Conservation (phyloP, 1,140 invertebrate species). For the Bombus breviceps region DNA sequence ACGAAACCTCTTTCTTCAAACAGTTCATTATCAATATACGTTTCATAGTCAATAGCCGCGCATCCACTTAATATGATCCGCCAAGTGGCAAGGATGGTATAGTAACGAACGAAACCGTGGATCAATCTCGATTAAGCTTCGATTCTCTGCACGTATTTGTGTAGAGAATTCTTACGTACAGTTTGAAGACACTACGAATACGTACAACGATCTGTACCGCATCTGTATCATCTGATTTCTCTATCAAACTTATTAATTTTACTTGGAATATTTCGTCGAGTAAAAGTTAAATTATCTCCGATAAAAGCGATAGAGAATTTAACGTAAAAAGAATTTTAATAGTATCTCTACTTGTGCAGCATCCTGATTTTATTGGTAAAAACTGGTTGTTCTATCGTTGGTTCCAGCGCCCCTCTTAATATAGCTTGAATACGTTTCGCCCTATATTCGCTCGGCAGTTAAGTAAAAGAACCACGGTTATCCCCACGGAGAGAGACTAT, state of each 20-base stretch:
- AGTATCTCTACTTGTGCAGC: too few species aligned
- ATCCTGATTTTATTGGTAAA: not conserved
- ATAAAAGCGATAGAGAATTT: not conserved
- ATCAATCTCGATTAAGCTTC: constrained; percentile 52
- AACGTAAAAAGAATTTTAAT: not conserved
- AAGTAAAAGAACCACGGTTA: not conserved
- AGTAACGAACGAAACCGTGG: constrained; percentile 28
- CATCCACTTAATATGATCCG: not conserved
- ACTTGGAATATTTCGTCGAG: too few species aligned
- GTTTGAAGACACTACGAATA: too few species aligned
- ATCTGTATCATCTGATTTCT: too few species aligned
- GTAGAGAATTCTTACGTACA: too few species aligned
- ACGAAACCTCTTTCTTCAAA: too few species aligned
- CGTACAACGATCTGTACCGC: too few species aligned
- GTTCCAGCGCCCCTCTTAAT: not conserved
- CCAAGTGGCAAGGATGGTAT: not conserved
- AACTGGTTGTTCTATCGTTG: not conserved
- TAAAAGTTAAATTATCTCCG: not conserved
- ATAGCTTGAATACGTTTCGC: not conserved
- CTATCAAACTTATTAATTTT: too few species aligned
- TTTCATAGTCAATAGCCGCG: too few species aligned
- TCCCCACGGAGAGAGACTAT: not conserved
- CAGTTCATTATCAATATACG: too few species aligned
- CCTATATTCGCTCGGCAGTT: not conserved
- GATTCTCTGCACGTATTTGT: not conserved